Evolutionary conservation across 2,888 invertebrate species (phyloP), one percentile per base, ranked within the genome.

Genomic region (Volucella inflata): DNA sequence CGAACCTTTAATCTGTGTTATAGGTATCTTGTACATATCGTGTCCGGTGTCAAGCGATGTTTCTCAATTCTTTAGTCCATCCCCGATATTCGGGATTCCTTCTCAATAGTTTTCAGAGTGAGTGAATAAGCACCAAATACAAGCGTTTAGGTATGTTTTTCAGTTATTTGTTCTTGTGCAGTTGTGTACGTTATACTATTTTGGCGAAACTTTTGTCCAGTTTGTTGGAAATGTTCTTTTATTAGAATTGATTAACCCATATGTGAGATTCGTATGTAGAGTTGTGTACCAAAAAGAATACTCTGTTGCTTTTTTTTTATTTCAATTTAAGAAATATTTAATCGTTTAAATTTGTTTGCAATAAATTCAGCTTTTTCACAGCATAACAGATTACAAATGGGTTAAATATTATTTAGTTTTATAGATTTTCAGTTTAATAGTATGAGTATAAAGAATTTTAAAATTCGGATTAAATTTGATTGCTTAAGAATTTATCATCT

Each of bases 21-120:
- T 84, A 84, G 83, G 79, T 84, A 36, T 79, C 46, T 75, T 55
- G 79, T 79, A 68, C 83, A 65, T 79, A 64, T 65, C 79, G 74
- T 68, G 57, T 70, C 79, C 83, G 70, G 59, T 70, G 48, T 78
- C 83, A 75, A 70, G 53, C 30, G 83, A 74, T 68, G 53, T 72
- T 57, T 68, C 68, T 30, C 60, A 68, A 48, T 83, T 78, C 74
- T 83, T 83, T 64, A 57, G 78, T 48, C 74, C 78, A 74, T 77
- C 71, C 72, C 82, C 82, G 57, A 65, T 74, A 74, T 68, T 78
- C 14, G 83, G 51, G 68, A 78, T 74, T 46, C 36, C 83, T 46
- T 83, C 74, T 78, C 74, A 74, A 64, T 83, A 83, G 72, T 46
- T 62, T 21, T 46, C 50, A 38, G 67, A 68, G 51, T 77, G 50